phyloP scores from a whole-genome alignment of 2,888 invertebrate species.

The Amphipyra berbera region DNA sequence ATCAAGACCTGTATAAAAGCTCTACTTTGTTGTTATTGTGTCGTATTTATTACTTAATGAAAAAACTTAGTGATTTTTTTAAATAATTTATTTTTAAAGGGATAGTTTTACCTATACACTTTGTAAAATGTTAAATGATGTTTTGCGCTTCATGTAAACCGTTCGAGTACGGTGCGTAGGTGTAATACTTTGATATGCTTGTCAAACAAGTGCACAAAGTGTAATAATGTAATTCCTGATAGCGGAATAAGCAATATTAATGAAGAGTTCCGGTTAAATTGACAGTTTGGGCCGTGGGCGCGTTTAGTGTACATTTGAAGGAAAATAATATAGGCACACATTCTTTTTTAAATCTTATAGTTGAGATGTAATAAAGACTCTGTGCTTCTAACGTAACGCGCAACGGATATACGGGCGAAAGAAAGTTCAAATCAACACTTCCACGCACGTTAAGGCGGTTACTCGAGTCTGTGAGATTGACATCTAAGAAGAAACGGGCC shows the following conservation, averaged over 20 bases:
- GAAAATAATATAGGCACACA: constrained; percentile 34
- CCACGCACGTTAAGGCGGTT: constrained; percentile 17
- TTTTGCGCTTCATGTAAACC: constrained; percentile 59
- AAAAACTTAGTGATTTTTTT: constrained; percentile 81
- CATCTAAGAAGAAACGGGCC: no score
- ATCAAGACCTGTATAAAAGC: constrained; percentile 72
- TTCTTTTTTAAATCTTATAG: constrained; percentile 31
- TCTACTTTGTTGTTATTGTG: constrained; percentile 74
- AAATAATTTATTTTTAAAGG: constrained; percentile 86
- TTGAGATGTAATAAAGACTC: constrained; percentile 28
- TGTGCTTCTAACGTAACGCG: constrained; percentile 32
- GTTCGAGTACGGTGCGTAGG: constrained; percentile 61
- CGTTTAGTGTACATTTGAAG: constrained; percentile 47
- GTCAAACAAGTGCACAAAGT: constrained; percentile 87
- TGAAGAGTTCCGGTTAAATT: constrained; percentile 55
- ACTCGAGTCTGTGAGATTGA: no score
- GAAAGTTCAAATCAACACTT: constrained; percentile 57
- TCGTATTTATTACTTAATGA: constrained; percentile 85
- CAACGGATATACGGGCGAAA: constrained; percentile 20
- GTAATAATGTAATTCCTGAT: constrained; percentile 71
- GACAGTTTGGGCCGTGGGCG: constrained; percentile 49
- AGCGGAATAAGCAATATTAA: constrained; percentile 78
- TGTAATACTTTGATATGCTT: constrained; percentile 82
- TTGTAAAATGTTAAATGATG: constrained; percentile 60
- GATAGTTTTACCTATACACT: constrained; percentile 71